Base-by-base conservation (phyloP, 2,888 invertebrate species). In the Stratiomys singularior region DNA sequence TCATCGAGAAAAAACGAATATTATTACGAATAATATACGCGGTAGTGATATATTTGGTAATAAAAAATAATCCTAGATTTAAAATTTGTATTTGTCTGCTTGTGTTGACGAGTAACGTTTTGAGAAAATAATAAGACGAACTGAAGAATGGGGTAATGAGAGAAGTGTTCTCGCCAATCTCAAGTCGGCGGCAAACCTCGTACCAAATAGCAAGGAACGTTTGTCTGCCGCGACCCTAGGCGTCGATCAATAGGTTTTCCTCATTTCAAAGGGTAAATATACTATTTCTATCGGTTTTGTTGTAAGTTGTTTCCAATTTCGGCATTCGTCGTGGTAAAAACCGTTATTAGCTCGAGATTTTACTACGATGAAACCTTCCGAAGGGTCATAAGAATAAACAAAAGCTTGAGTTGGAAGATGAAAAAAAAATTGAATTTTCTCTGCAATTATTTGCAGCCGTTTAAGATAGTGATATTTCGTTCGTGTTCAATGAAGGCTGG, bases 111-210 rank as follows among this genome's bases (percentile, higher is more conserved):
- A 44, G 58, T 60, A 58, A 72, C 23, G 23, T n/a, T 7, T 44
- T 28, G 30, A 1, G 30, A 58, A 30, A 13, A 25, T n/a, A 37
- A 23, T 44, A 30, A 23, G 11, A 13, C 11, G 9, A 66, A 66
- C 5, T 30, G 47, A 21, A 47, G 2, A 69, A 69, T 37, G 56
- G 46, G 69, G 25, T 47, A 69, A 23, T 69, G 47, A 69, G 23
- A 30, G 25, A 25, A 58, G n/a, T 72, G 76, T 56, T 79, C 78
- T 79, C 71, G 63, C 71, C 76, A 78, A 79, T 74, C 76, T 44
- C 71, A 77, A 79, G 77, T 77, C 79, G 76, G 66, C 66, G 76
- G 71, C 77, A 79, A 76, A 67, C 76, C 15, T 27, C 27, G 44
- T 25, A 3, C 60, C n/a, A 28, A 63, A 27, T 27, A 13, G 5